phyloP scores from a whole-genome alignment of 2,888 invertebrate species.

The Glyphotaelius pellucidus region DNA sequence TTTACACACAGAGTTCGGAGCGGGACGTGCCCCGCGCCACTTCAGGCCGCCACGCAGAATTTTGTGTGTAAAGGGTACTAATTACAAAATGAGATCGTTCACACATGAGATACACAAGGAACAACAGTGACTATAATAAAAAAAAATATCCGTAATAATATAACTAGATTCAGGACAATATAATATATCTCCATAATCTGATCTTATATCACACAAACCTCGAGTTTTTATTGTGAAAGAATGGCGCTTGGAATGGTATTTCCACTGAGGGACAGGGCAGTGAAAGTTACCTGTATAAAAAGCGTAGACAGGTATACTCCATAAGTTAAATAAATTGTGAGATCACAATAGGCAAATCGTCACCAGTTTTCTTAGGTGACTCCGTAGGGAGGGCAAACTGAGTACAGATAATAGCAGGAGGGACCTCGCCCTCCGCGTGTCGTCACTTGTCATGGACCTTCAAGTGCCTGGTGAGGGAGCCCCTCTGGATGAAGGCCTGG shows the following conservation, averaged over 20 bases:
- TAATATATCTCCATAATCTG: neutral
- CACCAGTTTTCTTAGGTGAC: constrained; percentile 37
- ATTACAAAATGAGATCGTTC: neutral
- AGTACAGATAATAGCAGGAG: neutral
- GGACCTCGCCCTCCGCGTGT: constrained; percentile 35
- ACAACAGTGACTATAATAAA: neutral
- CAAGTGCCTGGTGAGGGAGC: constrained; percentile 74
- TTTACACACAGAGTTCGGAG: too few relatives aligned
- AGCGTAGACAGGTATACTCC: neutral
- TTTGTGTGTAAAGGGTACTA: too few relatives aligned
- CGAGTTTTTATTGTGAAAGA: neutral
- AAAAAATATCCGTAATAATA: neutral
- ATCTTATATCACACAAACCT: neutral
- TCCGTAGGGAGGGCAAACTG: neutral
- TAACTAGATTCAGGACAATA: neutral
- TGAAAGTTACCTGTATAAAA: neutral
- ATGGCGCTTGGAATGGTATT: neutral
- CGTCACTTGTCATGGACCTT: constrained; percentile 70
- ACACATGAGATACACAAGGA: neutral
- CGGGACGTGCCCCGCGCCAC: too few relatives aligned
- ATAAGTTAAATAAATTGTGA: constrained; percentile 2
- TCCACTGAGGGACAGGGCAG: neutral
- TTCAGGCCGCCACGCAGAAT: too few relatives aligned
- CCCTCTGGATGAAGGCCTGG: constrained; percentile 73
- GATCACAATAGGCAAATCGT: neutral